phyloP scores from a whole-genome alignment of 1,140 invertebrate species.

The Colletes latitarsis region DNA sequence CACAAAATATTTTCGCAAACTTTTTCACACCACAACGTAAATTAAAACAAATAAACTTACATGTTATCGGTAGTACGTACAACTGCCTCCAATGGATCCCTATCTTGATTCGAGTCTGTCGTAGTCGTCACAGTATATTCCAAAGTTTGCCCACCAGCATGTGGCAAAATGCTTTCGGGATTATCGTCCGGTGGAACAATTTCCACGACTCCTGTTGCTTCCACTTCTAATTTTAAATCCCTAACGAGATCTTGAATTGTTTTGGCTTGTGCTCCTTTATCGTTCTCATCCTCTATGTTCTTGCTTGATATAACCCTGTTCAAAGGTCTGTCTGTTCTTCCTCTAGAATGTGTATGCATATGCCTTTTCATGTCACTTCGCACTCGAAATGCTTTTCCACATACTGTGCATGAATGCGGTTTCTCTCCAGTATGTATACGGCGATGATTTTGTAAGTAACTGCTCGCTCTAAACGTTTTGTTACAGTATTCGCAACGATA shows the following conservation, averaged over 20 bases:
- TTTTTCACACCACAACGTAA: background rate
- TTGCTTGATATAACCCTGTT: conserved; percentile 59
- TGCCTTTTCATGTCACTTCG: conserved; percentile 94
- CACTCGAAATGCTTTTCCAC: conserved; percentile 91
- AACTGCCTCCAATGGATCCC: conserved; percentile 77
- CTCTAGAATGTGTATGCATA: conserved; percentile 87
- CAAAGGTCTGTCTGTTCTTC: conserved; percentile 64
- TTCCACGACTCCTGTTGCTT: conserved; percentile 72
- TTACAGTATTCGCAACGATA: conserved; percentile 93
- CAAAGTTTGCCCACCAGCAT: conserved; percentile 71
- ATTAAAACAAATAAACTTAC: conserved; percentile 59
- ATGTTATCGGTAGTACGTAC: conserved; percentile 71
- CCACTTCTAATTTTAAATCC: conserved; percentile 76
- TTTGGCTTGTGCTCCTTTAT: conserved; percentile 61
- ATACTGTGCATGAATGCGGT: conserved; percentile 89
- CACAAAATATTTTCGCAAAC: background rate
- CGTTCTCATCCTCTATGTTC: conserved; percentile 42
- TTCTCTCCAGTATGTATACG: conserved; percentile 95
- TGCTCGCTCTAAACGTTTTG: conserved; percentile 92
- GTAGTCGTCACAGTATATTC: conserved; percentile 69
- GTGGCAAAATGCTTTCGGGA: conserved; percentile 78
- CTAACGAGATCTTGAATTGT: conserved; percentile 77
- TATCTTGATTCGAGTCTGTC: conserved; percentile 52
- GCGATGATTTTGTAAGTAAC: conserved; percentile 92
- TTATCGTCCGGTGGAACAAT: conserved; percentile 72